These are phyloP conservation scores for Tragelaphus imberbis DNA, from an alignment of 2,113 vertebrate species.

Conservation along the genomic window DNA sequence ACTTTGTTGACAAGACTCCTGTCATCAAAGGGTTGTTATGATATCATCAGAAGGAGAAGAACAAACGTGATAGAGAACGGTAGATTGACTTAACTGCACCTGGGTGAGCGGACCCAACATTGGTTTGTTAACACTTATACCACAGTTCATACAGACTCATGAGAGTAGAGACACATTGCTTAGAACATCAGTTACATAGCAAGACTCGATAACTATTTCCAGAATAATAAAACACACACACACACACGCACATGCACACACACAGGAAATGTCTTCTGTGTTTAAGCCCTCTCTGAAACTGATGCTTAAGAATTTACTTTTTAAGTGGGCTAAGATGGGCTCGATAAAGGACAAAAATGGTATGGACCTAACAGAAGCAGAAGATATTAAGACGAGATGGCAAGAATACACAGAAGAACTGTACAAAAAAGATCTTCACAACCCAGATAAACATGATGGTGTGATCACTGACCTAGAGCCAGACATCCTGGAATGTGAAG, in stretches of 20 bases:
- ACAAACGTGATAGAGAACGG: neutral
- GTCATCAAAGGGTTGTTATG: neutral
- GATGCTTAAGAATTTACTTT: neutral
- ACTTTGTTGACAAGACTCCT: neutral
- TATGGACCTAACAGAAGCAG: too few relatives aligned
- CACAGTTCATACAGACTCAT: neutral
- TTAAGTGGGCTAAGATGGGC: neutral
- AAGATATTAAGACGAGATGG: too few relatives aligned
- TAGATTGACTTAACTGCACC: neutral
- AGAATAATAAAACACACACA: neutral
- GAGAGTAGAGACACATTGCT: neutral
- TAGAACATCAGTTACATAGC: neutral
- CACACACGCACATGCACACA: fast-evolving
- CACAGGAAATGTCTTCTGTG: neutral
- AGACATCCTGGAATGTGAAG: too few relatives aligned
- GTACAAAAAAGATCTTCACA: too few relatives aligned
- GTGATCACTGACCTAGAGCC: too few relatives aligned
- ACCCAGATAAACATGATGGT: too few relatives aligned
- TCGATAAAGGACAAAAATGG: too few relatives aligned
- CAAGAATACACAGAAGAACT: too few relatives aligned
- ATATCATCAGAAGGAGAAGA: neutral
- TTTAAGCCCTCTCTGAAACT: neutral
- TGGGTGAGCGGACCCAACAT: neutral
- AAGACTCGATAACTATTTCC: neutral
- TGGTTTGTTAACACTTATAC: neutral